These are phyloP conservation scores for Agrochola circellaris DNA, from an alignment of 2,888 invertebrate genomes.

Conservation along the genomic window DNA sequence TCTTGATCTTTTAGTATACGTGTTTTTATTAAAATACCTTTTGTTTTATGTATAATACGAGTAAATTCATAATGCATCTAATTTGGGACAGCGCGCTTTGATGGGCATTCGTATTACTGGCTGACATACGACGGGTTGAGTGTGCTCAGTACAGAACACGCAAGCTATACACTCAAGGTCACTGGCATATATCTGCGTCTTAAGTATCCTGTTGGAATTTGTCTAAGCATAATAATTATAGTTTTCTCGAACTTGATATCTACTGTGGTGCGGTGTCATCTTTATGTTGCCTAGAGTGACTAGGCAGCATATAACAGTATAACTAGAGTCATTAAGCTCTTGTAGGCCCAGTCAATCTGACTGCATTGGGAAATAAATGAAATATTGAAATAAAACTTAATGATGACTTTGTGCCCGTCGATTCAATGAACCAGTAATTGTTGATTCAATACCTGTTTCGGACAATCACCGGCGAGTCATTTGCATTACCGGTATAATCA, in stretches of 20 bases:
- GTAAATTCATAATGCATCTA: too few relatives aligned
- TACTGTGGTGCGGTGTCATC: slow-evolving; percentile 5
- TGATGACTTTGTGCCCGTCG: slow-evolving; percentile 19
- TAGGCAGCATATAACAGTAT: too few relatives aligned
- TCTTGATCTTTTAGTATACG: too few relatives aligned
- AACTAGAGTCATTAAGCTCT: slow-evolving; percentile 7
- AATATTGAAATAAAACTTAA: slow-evolving; percentile 12
- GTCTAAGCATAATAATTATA: not conserved
- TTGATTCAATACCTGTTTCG: slow-evolving; percentile 30
- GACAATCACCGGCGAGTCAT: slow-evolving; percentile 34
- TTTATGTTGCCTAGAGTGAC: not conserved
- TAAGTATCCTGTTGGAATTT: not conserved
- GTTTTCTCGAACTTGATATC: not conserved
- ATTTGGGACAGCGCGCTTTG: too few relatives aligned
- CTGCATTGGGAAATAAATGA: slow-evolving; percentile 9
- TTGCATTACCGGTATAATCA: slow-evolving; percentile 43
- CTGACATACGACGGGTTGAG: too few relatives aligned
- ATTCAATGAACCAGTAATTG: slow-evolving; percentile 42
- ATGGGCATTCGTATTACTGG: too few relatives aligned
- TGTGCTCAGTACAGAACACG: too few relatives aligned
- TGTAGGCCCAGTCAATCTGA: not conserved
- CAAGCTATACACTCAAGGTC: too few relatives aligned
- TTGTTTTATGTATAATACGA: too few relatives aligned
- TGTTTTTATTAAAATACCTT: too few relatives aligned
- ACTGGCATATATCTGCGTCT: too few relatives aligned